Base-by-base conservation (phyloP, 2,797 vertebrate genomes). In the Phrynocephalus vlangalii region DNA sequence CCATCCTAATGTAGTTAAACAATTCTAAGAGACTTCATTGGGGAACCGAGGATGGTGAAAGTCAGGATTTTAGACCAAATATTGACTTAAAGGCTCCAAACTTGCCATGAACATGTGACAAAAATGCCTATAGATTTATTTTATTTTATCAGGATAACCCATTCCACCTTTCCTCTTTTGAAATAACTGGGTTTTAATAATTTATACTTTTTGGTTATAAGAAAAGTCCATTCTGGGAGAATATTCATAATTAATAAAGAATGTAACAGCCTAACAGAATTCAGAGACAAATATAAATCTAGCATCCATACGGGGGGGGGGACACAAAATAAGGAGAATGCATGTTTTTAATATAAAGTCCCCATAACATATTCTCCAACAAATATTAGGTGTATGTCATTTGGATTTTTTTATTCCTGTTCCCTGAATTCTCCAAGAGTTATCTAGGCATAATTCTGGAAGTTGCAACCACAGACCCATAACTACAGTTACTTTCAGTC, bases 11-110 rank as follows among this genome's bases (percentile, higher is more conserved):
- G 28, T 91, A 18, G 48, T 85, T 28, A 84, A 38, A 84, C 52
- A 91, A 56, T 91, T 70, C 83, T 26, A 82, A 92, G 89, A 92
- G 87, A 93, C 16, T 85, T 87, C 86, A 79, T 44, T 84, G 68
- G 92, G 91, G 86, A 88, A 95, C 86, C 84, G 83, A 87, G 86
- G 86, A 2, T 2, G 75, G 76, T 92, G 87, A 90, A 89, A 84
- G 71, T 3, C 24, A 63, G 56, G 22, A 56, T 72, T 73, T 56
- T 33, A 71, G 50, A 72, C 33, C 71, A 84, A 63, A 75, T 84
- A 24, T 60, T 60, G 71, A 33, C 7, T 18, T 28, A 84, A 26
- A 75, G 75, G 6, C 52, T 63, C 44, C 48, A 75, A 60, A 75
- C 11, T 75, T 63, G 30, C 71, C 52, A 84, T 38, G 56, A 2